phyloP scores from a whole-genome alignment of 2,797 vertebrate species.

The Danio kyathit region DNA sequence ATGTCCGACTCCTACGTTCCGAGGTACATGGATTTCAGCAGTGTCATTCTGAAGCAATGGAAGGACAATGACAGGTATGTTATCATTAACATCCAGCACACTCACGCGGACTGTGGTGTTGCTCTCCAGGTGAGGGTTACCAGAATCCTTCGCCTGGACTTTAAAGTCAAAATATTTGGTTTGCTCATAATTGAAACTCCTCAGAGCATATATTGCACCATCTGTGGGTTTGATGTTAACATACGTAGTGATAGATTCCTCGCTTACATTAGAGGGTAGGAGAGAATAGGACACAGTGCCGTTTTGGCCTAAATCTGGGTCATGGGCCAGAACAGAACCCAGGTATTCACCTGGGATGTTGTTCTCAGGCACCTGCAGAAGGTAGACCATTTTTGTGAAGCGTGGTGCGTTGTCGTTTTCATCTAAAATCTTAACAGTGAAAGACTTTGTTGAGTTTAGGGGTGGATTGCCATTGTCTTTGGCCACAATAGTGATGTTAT shows the following conservation, averaged over 20 bases:
- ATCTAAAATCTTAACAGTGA: conserved; percentile 94
- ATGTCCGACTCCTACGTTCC: conserved; percentile 96
- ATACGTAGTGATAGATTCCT: conserved; percentile 97
- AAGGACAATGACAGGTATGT: conserved; percentile 94
- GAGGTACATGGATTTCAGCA: conserved; percentile 94
- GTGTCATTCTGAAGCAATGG: conserved; percentile 96
- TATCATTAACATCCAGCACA: conserved; percentile 95
- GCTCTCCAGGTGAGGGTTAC: conserved; percentile 95
- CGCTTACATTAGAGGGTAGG: conserved; percentile 93
- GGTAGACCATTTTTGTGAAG: conserved; percentile 94
- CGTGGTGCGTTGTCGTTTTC: conserved; percentile 97
- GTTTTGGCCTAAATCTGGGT: conserved; percentile 96
- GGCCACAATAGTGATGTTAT: conserved; percentile 97
- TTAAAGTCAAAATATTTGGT: conserved; percentile 98
- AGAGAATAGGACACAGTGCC: conserved; percentile 98
- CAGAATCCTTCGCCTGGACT: conserved; percentile 94
- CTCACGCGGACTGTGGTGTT: conserved; percentile 94
- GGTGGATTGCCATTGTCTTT: conserved; percentile 94
- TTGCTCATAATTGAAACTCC: conserved; percentile 98
- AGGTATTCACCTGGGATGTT: conserved; percentile 98
- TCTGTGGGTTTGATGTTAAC: conserved; percentile 98
- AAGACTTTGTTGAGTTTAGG: conserved; percentile 96
- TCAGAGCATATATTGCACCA: conserved; percentile 95
- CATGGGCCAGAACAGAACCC: conserved; percentile 94
- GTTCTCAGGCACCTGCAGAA: conserved; percentile 96